These are phyloP conservation scores for Allacma fusca DNA, from an alignment of 2,888 invertebrate species.

Conservation along the genomic window DNA sequence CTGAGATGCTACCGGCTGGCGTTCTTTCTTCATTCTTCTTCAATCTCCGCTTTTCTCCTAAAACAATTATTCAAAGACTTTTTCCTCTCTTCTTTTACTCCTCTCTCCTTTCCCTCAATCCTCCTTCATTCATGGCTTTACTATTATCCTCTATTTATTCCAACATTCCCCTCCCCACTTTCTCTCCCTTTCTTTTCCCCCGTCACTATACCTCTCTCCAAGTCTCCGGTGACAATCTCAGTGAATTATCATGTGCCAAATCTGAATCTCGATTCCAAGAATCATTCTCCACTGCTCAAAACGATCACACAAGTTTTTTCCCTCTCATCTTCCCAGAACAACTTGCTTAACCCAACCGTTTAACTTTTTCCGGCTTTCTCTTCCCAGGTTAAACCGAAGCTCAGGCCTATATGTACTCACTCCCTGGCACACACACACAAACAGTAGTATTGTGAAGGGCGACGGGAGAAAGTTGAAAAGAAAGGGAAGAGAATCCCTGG, in stretches of 20 bases:
- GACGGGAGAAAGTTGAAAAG: background rate
- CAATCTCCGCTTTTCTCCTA: slow-evolving; percentile 14
- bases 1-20: slow-evolving; percentile 30
- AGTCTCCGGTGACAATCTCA: slow-evolving; percentile 26
- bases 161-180: background rate
- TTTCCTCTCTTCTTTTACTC: background rate
- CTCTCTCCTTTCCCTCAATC: background rate
- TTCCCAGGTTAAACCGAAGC: no score
- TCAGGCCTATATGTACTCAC: no score
- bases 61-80: slow-evolving; percentile 40
- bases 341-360: slow-evolving; percentile 10
- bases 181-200: slow-evolving; percentile 9
- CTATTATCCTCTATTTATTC: slow-evolving; percentile 7
- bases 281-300: slow-evolving; percentile 4
- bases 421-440: no score
- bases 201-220: background rate
- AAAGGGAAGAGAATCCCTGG: background rate
- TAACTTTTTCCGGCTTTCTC: background rate
- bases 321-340: background rate
- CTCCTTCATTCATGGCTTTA: background rate
- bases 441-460: no score
- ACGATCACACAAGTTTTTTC: slow-evolving; percentile 3
- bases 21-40: slow-evolving; percentile 24
- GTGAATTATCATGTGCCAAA: slow-evolving; percentile 41
- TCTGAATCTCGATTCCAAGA: slow-evolving; percentile 23